Conservation (phyloP, 2,113 vertebrate genomes). For the Sisor rabdophorus region DNA sequence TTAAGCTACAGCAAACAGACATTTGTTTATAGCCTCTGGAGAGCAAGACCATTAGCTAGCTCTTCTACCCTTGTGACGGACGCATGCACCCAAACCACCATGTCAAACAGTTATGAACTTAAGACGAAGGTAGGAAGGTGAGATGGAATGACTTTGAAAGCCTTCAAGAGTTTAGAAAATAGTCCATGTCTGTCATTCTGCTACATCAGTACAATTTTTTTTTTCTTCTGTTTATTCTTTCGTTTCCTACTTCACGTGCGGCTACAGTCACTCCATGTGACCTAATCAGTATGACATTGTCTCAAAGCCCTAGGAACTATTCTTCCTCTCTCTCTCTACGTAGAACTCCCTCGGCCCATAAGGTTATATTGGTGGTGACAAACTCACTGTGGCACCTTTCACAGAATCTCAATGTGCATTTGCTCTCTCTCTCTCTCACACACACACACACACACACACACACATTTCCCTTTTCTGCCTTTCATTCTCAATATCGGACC, state of each 20-base stretch:
- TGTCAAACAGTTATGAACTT: conserved; percentile 66
- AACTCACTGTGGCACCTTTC: conserved; percentile 82
- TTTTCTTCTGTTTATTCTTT: conserved; percentile 42
- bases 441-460: conserved; percentile 42
- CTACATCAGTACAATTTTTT: background rate
- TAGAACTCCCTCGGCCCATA: conserved; percentile 68
- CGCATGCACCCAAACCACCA: conserved; percentile 58
- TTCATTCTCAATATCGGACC: background rate
- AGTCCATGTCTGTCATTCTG: conserved; percentile 53
- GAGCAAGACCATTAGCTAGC: background rate
- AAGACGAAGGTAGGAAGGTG: conserved; percentile 56
- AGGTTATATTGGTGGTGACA: conserved; percentile 74
- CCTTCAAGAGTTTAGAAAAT: conserved; percentile 28
- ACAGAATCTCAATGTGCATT: conserved; percentile 52
- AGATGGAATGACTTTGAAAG: conserved; percentile 31
- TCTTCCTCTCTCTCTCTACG: conserved; percentile 62
- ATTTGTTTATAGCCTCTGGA: conserved; percentile 6
- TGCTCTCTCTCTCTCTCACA: conserved; percentile 29
- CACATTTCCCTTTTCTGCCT: conserved; percentile 27
- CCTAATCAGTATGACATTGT: conserved; percentile 88
- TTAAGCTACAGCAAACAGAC: background rate
- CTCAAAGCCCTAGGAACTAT: conserved; percentile 76
- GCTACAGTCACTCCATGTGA: conserved; percentile 61
- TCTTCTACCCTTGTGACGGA: background rate
- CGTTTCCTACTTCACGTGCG: conserved; percentile 24